Percentiles rank a stretch among this genome's conserved stretches.
Conservation (phyloP, 1,140 invertebrate species). For the Dendroctonus ponderosae region DNA sequence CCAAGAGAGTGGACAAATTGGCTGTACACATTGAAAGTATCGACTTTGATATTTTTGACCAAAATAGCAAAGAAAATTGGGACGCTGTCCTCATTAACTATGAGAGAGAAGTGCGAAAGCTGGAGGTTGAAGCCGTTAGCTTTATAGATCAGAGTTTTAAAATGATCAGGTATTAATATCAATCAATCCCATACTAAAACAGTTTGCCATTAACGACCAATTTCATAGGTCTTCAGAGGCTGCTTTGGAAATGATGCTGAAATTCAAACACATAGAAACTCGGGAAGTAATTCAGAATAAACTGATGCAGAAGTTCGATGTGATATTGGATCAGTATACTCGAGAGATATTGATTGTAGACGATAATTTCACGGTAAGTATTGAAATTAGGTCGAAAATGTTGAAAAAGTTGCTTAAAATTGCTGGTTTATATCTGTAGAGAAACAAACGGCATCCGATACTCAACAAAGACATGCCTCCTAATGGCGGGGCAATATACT, state of each 20-base stretch:
- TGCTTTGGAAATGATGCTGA: conserved; percentile 75
- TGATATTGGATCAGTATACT: conserved; percentile 80
- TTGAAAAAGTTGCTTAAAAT: background rate
- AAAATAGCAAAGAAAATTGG: conserved; percentile 78
- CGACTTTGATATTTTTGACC: conserved; percentile 78
- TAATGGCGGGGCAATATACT: conserved; percentile 77
- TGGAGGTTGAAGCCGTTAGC: conserved; percentile 79
- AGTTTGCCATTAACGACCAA: conserved; percentile 16
- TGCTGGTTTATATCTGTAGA: conserved; percentile 54
- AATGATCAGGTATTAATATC: conserved; percentile 57
- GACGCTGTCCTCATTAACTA: conserved; percentile 75
- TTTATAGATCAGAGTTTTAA: conserved; percentile 87
- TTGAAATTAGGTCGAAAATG: too few species aligned
- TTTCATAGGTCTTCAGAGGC: conserved; percentile 68
- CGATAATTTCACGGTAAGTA: conserved; percentile 62
- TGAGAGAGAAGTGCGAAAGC: conserved; percentile 65
- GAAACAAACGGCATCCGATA: conserved; percentile 69
- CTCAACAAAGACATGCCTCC: conserved; percentile 74
- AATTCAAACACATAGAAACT: conserved; percentile 77
- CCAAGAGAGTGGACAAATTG: conserved; percentile 69
- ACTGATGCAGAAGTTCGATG: conserved; percentile 77
- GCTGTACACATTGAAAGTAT: conserved; percentile 71
- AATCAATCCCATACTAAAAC: background rate
- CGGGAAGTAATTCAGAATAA: conserved; percentile 68
- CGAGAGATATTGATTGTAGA: conserved; percentile 74